These are phyloP conservation scores for Melieria picta DNA, from an alignment of 2,888 invertebrate species.

Conservation along the genomic window DNA sequence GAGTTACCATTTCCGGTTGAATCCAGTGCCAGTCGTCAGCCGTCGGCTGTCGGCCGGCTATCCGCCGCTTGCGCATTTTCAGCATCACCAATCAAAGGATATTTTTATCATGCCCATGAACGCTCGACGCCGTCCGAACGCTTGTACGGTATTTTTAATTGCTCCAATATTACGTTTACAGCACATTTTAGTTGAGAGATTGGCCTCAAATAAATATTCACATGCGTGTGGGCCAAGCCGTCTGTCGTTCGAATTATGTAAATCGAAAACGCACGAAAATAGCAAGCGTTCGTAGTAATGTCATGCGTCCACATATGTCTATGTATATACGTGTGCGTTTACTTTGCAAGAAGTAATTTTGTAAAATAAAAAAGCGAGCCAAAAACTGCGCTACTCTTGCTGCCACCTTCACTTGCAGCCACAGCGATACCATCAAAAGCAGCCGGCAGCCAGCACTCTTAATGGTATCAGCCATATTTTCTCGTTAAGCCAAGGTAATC, in stretches of 20 bases:
- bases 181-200: not conserved
- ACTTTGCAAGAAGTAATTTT: too few species aligned
- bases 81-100: constrained; percentile 28
- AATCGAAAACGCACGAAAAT: not conserved
- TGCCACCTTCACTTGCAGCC: too few species aligned
- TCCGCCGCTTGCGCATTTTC: constrained; percentile 22
- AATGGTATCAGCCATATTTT: constrained; percentile 55
- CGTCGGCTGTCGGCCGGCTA: not conserved
- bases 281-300: not conserved
- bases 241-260: not conserved
- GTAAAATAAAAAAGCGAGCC: too few species aligned
- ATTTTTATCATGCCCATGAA: not conserved
- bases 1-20: not conserved
- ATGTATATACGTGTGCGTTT: too few species aligned
- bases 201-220: not conserved
- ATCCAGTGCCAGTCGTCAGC: too few species aligned
- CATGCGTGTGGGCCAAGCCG: not conserved
- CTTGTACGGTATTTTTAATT: constrained; percentile 1
- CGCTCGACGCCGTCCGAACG: not conserved
- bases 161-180: not conserved
- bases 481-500: constrained; percentile 62
- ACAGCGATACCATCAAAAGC: not conserved
- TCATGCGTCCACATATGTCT: too few species aligned
- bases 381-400: too few species aligned
- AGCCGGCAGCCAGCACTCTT: not conserved